Evolutionary conservation across 2,113 vertebrate species (phyloP), one percentile per base, ranked within the genome.

Genomic region (Leucopsar rothschildi): DNA sequence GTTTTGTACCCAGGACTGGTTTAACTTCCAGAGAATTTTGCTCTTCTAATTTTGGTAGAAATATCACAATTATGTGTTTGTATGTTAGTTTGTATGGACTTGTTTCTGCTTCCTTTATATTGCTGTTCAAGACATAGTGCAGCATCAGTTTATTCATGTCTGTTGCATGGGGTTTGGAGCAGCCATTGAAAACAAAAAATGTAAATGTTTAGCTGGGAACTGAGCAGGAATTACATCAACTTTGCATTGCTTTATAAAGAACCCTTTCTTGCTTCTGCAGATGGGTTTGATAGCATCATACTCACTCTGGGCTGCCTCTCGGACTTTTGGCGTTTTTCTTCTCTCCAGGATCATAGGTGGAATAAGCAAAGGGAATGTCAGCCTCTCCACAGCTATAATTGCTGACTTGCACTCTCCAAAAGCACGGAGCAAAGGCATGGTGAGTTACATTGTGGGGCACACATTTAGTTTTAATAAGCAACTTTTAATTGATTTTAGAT

Each of bases 301-400:
- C 12, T 97, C 98, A 0, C 97, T 99, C 24, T 99, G 99, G 99
- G 99, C 98, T 5, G 69, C 98, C 81, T 99, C 99, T 40, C 97
- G 87, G 95, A 99, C 98, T 96, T 99, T 99, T 39, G 96, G 97
- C 27, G 64, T 99, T 94, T 99, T 99, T 94, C 98, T 99, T 76
- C 97, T 98, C 94, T 99, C 99, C 95, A 98, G 99, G 69, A 97
- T 98, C 25, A 93, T 99, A 18, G 99, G 99, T 24, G 99, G 99
- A 42, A 94, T 99, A 92, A 99, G 98, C 97, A 99, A 99, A 96
- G 99, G 99, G 71, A 99, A 99, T 23, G 99, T 99, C 92, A 99
- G 99, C 96, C 98, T 99, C 82, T 99, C 98, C 97, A 99, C 99
- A 1, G 99, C 99, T 72, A 85, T 99, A 8, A 96, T 99, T 23